Evolutionary conservation across 2,797 vertebrate genomes (phyloP).

Genomic region (Cirrhinus mrigala): DNA sequence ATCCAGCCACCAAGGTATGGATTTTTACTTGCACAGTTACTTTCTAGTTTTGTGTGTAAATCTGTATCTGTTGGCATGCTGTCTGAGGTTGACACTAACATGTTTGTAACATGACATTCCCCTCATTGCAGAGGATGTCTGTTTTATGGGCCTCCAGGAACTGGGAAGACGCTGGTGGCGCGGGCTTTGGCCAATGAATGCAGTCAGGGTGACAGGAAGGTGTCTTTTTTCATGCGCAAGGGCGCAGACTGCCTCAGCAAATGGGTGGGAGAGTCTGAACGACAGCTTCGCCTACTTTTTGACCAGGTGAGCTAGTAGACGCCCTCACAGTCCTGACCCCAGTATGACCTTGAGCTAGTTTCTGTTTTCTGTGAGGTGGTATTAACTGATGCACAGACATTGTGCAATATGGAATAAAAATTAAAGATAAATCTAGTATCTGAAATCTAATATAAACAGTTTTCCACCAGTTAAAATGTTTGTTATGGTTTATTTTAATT

Average conservation of each 20-base stretch:
- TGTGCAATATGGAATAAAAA: too few relatives aligned
- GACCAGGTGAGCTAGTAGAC: slow-evolving; percentile 87
- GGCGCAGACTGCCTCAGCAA: slow-evolving; percentile 99
- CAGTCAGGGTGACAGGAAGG: slow-evolving; percentile 95
- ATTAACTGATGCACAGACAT: background rate
- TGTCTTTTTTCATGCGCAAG: slow-evolving; percentile 99
- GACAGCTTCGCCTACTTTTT: slow-evolving; percentile 97
- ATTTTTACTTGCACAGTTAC: background rate
- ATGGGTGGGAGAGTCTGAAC: slow-evolving; percentile 99
- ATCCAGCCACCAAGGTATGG: slow-evolving; percentile 97
- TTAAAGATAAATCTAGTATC: background rate
- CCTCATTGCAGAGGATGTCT: slow-evolving; percentile 89
- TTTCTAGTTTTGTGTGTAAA: slow-evolving; percentile 55
- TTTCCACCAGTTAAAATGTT: too few relatives aligned
- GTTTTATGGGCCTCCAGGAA: slow-evolving; percentile 98
- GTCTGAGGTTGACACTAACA: background rate
- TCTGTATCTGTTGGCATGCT: background rate
- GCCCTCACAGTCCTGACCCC: background rate
- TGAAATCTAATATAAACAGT: too few relatives aligned
- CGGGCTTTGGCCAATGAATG: slow-evolving; percentile 98
- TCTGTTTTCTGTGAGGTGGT: background rate
- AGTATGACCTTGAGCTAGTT: background rate
- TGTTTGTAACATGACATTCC: background rate
- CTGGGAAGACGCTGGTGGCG: slow-evolving; percentile 97
- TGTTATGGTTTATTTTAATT: too few relatives aligned